Percentiles rank a stretch among this genome's conserved stretches.
Evolutionary conservation across 1,140 invertebrate genomes (phyloP).

Genomic region (Trachelipus rathkii): DNA sequence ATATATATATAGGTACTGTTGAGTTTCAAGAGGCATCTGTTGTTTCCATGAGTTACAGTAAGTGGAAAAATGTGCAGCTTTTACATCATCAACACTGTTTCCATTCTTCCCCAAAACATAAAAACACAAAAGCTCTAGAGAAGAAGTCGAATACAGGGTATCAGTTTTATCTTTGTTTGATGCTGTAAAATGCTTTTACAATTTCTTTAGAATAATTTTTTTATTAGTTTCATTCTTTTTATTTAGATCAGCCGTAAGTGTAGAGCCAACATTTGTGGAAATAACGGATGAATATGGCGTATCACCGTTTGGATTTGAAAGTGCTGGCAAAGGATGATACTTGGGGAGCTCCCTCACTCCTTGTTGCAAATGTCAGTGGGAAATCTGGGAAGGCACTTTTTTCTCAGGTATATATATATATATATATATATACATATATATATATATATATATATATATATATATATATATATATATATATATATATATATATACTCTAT

Average conservation of each 20-base stretch:
- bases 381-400: constrained; percentile 69
- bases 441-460: too few relatives aligned
- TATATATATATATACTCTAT: background rate
- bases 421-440: too few relatives aligned
- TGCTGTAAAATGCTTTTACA: background rate
- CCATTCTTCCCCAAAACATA: constrained; percentile 71
- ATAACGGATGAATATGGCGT: constrained; percentile 54
- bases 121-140: constrained; percentile 60
- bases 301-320: constrained; percentile 65
- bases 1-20: constrained; percentile 57
- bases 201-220: too few relatives aligned
- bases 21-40: constrained; percentile 75
- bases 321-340: constrained; percentile 75
- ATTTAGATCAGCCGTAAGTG: constrained; percentile 39
- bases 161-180: background rate
- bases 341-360: constrained; percentile 74
- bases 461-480: too few relatives aligned
- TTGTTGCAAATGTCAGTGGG: constrained; percentile 62
- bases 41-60: constrained; percentile 73
- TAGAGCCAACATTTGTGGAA: constrained; percentile 42
- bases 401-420: constrained; percentile 61
- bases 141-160: background rate
- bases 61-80: constrained; percentile 75
- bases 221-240: too few relatives aligned
- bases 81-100: constrained; percentile 84